phyloP scores from a whole-genome alignment of 2,888 invertebrate species.

The Cordilura impudica region DNA sequence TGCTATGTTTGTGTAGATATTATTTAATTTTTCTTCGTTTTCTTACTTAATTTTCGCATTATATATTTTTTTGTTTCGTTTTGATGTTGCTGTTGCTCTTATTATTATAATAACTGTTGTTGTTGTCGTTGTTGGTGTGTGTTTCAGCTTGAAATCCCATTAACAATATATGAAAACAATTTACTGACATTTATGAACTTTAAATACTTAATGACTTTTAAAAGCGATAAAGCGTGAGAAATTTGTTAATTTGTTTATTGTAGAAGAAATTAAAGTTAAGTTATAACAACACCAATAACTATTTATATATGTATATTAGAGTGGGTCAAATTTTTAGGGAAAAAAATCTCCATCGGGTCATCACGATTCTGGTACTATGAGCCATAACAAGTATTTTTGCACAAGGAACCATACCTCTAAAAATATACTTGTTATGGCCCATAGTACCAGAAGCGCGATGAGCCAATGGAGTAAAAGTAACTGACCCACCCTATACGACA shows the following conservation, averaged over 20 bases:
- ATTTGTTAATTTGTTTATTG: conserved; percentile 57
- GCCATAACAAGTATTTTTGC: no score
- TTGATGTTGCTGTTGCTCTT: conserved; percentile 1
- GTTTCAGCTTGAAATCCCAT: conserved; percentile 44
- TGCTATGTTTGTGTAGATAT: background rate
- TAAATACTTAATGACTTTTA: conserved; percentile 61
- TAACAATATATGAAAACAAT: conserved; percentile 52
- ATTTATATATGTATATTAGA: no score
- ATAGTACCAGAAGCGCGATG: no score
- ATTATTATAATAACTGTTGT: conserved; percentile 3
- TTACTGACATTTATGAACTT: conserved; percentile 62
- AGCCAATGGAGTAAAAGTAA: no score
- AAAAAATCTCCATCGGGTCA: no score
- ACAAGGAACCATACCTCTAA: no score
- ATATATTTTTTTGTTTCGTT: background rate
- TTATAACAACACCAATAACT: no score
- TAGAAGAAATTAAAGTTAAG: conserved; percentile 31
- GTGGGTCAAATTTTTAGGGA: no score
- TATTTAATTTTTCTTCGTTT: background rate
- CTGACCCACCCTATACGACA: no score
- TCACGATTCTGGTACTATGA: no score
- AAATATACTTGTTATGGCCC: no score
- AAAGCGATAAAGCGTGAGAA: conserved; percentile 63
- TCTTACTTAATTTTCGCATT: conserved; percentile 9
- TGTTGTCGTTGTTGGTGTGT: background rate